Conservation (phyloP, 2,113 vertebrate genomes). For the Amblyornis subalaris region DNA sequence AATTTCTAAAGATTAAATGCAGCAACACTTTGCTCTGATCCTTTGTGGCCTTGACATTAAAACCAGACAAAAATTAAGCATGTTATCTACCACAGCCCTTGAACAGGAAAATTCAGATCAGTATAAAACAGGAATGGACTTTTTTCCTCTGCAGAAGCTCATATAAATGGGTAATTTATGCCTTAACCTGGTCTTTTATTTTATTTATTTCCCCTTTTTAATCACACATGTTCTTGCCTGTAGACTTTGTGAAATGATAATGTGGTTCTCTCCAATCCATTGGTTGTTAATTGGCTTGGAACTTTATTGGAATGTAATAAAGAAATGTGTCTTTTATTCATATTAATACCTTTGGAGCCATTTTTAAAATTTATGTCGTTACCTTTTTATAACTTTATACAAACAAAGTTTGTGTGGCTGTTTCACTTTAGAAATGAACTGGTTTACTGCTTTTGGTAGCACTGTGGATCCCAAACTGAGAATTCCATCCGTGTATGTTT, state of each 20-base stretch:
- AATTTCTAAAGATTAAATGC: not conserved
- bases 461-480: slow-evolving; percentile 47
- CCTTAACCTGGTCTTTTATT: not conserved
- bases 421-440: slow-evolving; percentile 5
- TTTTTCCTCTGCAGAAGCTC: not conserved
- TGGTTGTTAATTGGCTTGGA: not conserved
- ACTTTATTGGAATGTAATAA: not conserved
- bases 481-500: slow-evolving; percentile 71
- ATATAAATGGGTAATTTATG: not conserved
- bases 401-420: not conserved
- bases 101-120: not conserved
- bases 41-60: not conserved
- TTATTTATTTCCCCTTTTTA: not conserved
- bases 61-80: not conserved
- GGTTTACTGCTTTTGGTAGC: not conserved
- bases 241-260: not conserved
- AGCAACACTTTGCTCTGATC: not conserved
- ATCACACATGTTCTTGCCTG: not conserved
- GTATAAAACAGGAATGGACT: not conserved
- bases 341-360: not conserved
- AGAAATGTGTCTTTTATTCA: not conserved
- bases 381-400: not conserved
- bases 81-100: not conserved
- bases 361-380: not conserved
- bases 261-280: not conserved